Evolutionary conservation across 2,113 vertebrate genomes (phyloP).

Genomic region (Bambusicola thoracicus): DNA sequence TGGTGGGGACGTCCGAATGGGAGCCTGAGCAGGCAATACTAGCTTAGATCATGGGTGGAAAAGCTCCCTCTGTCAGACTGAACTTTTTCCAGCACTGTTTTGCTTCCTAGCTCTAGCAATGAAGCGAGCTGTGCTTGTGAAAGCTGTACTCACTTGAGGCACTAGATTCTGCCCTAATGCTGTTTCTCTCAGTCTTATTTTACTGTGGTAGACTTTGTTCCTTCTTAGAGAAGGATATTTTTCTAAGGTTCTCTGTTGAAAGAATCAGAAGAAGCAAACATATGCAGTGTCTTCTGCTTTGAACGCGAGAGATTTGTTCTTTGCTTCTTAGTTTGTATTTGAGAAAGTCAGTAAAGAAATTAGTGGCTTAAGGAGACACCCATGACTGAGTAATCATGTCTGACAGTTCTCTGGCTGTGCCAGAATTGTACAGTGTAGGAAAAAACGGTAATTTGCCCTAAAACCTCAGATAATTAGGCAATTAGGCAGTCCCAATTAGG

Average conservation of each 20-base stretch:
- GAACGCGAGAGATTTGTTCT: not conserved
- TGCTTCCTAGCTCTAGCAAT: not conserved
- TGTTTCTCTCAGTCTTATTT: not conserved
- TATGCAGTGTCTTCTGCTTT: too few relatives aligned
- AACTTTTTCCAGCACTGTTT: not conserved
- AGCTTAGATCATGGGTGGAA: not conserved
- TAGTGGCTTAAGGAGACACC: not conserved
- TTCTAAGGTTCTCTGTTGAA: not conserved
- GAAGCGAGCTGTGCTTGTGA: not conserved
- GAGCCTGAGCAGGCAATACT: not conserved
- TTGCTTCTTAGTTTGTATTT: not conserved
- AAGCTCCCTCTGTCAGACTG: not conserved
- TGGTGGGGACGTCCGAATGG: not conserved
- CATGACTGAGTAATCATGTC: rapidly evolving
- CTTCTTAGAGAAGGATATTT: not conserved
- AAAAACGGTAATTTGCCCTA: not conserved
- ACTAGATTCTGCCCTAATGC: not conserved
- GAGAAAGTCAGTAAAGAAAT: not conserved
- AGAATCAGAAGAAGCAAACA: not conserved
- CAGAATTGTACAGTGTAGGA: not conserved
- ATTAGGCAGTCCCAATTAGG: too few relatives aligned
- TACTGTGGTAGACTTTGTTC: not conserved
- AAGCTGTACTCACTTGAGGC: not conserved
- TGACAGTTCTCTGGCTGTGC: not conserved
- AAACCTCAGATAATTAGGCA: not conserved